These are phyloP conservation scores for Amphilophus citrinellus DNA, from an alignment of 2,113 vertebrate species.

Conservation along the genomic window DNA sequence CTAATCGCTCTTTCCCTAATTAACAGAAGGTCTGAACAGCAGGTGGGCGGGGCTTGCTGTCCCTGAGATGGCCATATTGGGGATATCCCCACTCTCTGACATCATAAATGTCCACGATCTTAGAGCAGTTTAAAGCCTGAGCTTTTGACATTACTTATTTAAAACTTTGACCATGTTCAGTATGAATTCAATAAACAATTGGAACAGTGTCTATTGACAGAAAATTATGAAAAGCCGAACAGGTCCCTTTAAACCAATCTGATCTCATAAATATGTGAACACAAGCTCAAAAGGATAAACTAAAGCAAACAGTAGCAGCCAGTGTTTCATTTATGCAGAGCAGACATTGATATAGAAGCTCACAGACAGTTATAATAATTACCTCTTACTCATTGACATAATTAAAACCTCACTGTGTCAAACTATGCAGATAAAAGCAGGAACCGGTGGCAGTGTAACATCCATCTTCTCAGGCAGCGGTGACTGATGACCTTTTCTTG, in stretches of 20 bases:
- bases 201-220: background rate
- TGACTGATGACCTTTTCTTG: background rate
- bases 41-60: background rate
- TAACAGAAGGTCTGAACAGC: background rate
- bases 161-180: background rate
- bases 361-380: background rate
- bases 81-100: background rate
- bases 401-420: background rate
- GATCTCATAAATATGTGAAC: background rate
- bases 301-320: background rate
- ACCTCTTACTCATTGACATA: background rate
- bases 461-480: background rate
- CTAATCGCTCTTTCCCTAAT: background rate
- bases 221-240: background rate
- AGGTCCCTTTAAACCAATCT: background rate
- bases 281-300: background rate
- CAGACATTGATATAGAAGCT: background rate
- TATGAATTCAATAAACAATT: rapidly evolving
- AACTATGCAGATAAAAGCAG: background rate
- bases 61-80: background rate
- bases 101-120: no score
- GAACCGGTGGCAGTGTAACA: background rate
- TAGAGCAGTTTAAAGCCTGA: background rate
- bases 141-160: background rate
- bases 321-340: background rate